These are phyloP conservation scores for Saguinus imperator DNA, from an alignment of 2,113 vertebrate species.

Conservation along the genomic window DNA sequence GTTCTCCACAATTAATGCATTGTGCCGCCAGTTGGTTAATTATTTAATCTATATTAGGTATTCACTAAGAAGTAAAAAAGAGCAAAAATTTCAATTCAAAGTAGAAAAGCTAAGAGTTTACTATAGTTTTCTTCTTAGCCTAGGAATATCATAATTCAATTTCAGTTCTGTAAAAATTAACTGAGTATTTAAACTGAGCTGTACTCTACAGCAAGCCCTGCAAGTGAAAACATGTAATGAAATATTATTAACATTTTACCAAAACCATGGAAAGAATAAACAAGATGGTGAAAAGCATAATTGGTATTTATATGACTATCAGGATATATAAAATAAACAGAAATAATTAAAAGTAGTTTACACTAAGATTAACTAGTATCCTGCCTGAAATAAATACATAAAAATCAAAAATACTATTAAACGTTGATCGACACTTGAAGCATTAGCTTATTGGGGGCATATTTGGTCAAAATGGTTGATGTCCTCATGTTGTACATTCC, in stretches of 20 bases:
- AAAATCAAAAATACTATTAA: not conserved
- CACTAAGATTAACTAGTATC: not conserved
- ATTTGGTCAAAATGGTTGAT: slow-evolving; percentile 26
- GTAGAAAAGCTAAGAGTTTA: not conserved
- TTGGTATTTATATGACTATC: not conserved
- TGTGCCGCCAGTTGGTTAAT: not conserved
- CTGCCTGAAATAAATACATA: not conserved
- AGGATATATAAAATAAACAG: not conserved
- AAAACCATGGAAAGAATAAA: not conserved
- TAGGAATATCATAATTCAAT: not conserved
- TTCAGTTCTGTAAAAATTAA: slow-evolving; percentile 50
- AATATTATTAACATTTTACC: not conserved
- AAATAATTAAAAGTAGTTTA: slow-evolving; percentile 31
- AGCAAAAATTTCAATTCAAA: slow-evolving; percentile 4
- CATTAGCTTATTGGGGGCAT: not conserved
- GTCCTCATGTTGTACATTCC: not conserved
- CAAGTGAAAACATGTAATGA: slow-evolving; percentile 14
- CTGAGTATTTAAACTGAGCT: not conserved
- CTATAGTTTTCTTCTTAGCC: not conserved
- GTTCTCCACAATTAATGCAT: not conserved
- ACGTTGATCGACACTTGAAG: not conserved
- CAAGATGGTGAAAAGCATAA: not conserved
- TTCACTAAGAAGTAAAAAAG: slow-evolving; percentile 35
- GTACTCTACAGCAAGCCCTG: not conserved
- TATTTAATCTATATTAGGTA: not conserved